Conservation (phyloP, 2,888 invertebrate species). For the Cecidostiba fungosa region DNA sequence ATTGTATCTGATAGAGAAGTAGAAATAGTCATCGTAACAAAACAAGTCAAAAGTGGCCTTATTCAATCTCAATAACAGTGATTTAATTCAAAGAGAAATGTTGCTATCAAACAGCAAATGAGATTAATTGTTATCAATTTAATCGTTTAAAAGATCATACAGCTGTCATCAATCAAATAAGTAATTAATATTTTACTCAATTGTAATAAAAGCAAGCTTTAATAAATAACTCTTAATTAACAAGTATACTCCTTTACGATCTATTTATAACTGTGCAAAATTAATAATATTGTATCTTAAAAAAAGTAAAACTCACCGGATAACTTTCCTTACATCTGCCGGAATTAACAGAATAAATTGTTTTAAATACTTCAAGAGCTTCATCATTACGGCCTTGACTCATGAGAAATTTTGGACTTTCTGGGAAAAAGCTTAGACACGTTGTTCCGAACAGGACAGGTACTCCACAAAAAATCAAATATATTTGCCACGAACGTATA, state of each 20-base stretch:
- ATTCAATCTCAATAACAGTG: too few relatives aligned
- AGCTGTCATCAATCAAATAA: too few relatives aligned
- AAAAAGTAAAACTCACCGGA: conserved; percentile 85
- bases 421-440: conserved; percentile 84
- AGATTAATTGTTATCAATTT: too few relatives aligned
- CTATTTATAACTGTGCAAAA: too few relatives aligned
- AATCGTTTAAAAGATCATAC: too few relatives aligned
- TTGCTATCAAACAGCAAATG: too few relatives aligned
- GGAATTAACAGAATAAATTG: conserved; percentile 86
- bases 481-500: conserved; percentile 81
- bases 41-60: background rate
- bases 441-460: conserved; percentile 86
- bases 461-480: conserved; percentile 80
- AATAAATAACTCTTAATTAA: too few relatives aligned
- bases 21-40: background rate
- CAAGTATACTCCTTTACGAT: too few relatives aligned
- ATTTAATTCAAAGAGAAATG: too few relatives aligned
- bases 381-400: conserved; percentile 85
- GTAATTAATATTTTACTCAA: too few relatives aligned
- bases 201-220: too few relatives aligned
- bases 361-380: conserved; percentile 84
- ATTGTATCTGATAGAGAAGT: conserved; percentile 54
- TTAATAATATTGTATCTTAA: too few relatives aligned
- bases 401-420: conserved; percentile 91
- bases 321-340: conserved; percentile 84